These are phyloP conservation scores for Cepaea hortensis DNA, from an alignment of 2,888 invertebrate species.

Conservation along the genomic window DNA sequence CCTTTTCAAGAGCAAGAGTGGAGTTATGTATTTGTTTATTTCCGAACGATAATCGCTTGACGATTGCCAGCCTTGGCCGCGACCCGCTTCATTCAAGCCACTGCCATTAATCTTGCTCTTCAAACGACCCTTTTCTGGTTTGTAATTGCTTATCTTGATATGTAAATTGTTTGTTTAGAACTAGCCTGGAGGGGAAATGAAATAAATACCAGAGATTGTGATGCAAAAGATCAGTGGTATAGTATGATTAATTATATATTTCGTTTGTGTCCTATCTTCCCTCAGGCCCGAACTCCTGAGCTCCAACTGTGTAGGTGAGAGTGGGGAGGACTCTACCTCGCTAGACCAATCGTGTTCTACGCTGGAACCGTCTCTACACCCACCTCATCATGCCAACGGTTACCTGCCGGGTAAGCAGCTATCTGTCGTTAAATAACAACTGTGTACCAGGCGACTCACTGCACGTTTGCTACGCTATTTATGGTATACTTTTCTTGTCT, in stretches of 20 bases:
- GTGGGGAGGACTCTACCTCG: slow-evolving; percentile 25
- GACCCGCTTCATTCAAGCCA: no score
- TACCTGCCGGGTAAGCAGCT: background rate
- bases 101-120: no score
- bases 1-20: no score
- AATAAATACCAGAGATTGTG: no score
- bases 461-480: background rate
- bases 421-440: background rate
- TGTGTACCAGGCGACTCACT: background rate
- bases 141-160: no score
- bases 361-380: slow-evolving; percentile 30
- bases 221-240: background rate
- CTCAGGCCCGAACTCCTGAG: slow-evolving; percentile 9
- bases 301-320: background rate
- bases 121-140: no score
- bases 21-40: no score
- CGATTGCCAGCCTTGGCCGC: no score
- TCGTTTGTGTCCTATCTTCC: background rate
- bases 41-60: no score
- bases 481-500: background rate
- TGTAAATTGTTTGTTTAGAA: no score
- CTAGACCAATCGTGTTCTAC: slow-evolving; percentile 22
- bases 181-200: no score
- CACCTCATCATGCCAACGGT: slow-evolving; percentile 13
- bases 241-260: background rate